Base-by-base conservation (phyloP, 2,113 vertebrate genomes). In the Osmerus mordax region DNA sequence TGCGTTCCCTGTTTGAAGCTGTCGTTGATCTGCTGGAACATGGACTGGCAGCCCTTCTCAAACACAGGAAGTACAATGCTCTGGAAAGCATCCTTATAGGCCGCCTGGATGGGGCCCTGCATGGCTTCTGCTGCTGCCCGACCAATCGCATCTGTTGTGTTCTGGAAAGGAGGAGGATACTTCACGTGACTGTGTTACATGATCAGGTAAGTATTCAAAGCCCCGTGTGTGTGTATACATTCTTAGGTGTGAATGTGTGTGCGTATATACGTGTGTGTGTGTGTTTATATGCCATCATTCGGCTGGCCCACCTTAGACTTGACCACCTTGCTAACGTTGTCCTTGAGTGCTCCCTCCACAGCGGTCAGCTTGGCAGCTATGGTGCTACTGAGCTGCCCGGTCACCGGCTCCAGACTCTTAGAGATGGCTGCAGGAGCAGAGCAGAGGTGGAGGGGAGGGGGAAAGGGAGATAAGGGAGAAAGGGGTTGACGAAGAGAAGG, bases 21-120 rank as follows among this genome's bases (percentile, higher is more conserved):
- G 86, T 97, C 95, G 21, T 99, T 98, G 90, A 99, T 99, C 73
- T 99, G 97, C 85, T 98, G 97, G 86, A 99, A 98, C 96, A 99
- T 98, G 81, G 97, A 95, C 90, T 99, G 97, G 82, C 97, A 99
- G 85, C 95, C 95, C 89, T 95, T 94, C 87, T 99, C 96, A 0
- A 99, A 99, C 13, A 97, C 94, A 0, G 97, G 97, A 78, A 98
- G 88, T 68, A 98, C 93, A 0, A 95, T 86, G 3, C 93, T 94
- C 90, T 98, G 95, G 83, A 99, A 99, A 0, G 95, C 92, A 63
- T 99, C 97, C 80, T 95, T 94, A 83, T 96, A 99, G 3, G 96
- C 94, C 0, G 94, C 87, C 83, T 98, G 96, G 81, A 99, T 98
- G 0, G 95, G 94, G 0, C 94, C 95, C 87, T 98, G 96, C 88